Base-by-base conservation (phyloP, 2,113 vertebrate genomes). In the Nipponia nippon region DNA sequence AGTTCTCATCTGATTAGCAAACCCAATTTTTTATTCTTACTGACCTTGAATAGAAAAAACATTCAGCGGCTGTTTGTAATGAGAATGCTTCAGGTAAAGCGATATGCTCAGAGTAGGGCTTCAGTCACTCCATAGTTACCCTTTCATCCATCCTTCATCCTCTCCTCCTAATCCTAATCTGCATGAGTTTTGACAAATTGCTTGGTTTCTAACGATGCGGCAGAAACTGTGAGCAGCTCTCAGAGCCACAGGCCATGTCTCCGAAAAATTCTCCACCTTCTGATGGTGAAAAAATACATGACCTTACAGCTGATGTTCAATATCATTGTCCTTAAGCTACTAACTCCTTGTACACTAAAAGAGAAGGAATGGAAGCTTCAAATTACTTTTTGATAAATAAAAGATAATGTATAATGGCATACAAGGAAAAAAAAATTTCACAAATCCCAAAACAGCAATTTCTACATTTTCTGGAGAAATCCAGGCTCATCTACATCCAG, bases 371-470 rank as follows among this genome's bases (percentile, higher is more conserved):
- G 6, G 44, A 84, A 90, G 20, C 13, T 85, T 67, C 90, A 83
- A 67, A 87, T 87, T 95, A 93, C 55, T 80, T 91, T 97, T 67
- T 80, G 73, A 84, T 93, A 89, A 94, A 92, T 76, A 94, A 95
- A 93, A 96, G 52, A 86, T 89, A 26, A 76, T 78, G 38, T 50
- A 87, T 71, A 95, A 82, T 34, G 93, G 56, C 46, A 86, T 55
- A 82, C 6, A 61, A 71, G 36, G 67, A 40, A 89, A 81, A 21
- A 53, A 79, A 34, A 15, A 9, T 6, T 2, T 15, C 65, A 34
- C 40, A 52, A 95, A 87, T 79, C 50, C 7, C 20, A 22, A 56
- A 87, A 63, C 40, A 69, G 22, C 16, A 70, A 63, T n/a, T 56
- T 63, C 38, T 67, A 14, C 13, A 47, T 42, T 69, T 94, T 89